Evolutionary conservation across 2,113 vertebrate genomes (phyloP), one percentile per base, ranked within the genome.

Genomic region (Ailuropoda melanoleuca): DNA sequence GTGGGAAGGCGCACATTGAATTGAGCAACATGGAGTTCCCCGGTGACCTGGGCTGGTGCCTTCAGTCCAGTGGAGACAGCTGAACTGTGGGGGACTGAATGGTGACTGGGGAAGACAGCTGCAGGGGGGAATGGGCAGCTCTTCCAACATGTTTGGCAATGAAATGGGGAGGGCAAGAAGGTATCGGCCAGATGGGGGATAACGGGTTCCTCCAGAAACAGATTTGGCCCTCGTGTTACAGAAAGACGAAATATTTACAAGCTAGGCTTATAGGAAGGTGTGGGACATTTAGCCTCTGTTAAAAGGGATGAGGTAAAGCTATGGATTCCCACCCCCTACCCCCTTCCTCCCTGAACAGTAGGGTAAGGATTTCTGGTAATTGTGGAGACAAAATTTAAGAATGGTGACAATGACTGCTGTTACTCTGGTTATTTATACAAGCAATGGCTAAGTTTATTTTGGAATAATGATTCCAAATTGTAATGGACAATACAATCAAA

Each of bases 331-430:
- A 9, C 0, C 37, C 0, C 17, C 24, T 43, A n/a, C 13, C 24
- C 74, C 43, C 26, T 68, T 56, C 14, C 4, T 62, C 56, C 80
- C 43, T 60, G 39, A 88, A 68, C 7, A 34, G 26, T 10, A 8
- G 81, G 50, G 26, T 80, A 90, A 92, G 80, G 56, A 56, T 80
- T 88, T 97, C 66, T 96, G 21, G 60, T 85, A 78, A 87, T 43
- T 66, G 11, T 46, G 9, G 21, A 90, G 89, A 78, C 53, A 64
- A 82, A 75, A 75, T 48, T 96, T 89, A 96, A 72, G 78, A 78
- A 15, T 55, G n/a, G 31, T 72, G 60, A 56, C 80, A 34, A 29
- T 46, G n/a, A 37, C 4, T 19, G 39, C 18, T 58, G 3, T 62
- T 77, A 56, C 58, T 85, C 6, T 60, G 17, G 13, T 66, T 66